Percentiles rank a stretch among this genome's conserved stretches.
Conservation (phyloP, 92 coral and sea anemone genomes). For the Bergia sp. region DNA sequence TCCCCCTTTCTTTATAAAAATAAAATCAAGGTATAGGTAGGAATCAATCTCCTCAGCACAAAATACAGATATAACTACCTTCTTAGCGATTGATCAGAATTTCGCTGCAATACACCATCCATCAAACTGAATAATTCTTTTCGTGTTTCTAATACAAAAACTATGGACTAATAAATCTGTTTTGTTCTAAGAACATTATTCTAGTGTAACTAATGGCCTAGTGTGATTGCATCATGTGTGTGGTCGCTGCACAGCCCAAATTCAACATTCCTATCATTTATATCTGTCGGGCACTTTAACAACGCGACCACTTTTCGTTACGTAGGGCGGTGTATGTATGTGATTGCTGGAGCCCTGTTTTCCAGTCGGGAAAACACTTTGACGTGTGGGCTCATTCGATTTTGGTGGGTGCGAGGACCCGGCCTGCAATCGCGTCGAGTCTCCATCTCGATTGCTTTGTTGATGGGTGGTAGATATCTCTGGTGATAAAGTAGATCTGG, state of each 20-base stretch:
- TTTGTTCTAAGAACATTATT: constrained; percentile 22
- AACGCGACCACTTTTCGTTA: constrained; percentile 23
- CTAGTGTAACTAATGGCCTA: constrained; percentile 18
- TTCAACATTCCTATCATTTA: constrained; percentile 15
- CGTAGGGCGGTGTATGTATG: constrained; percentile 4
- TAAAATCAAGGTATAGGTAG: constrained; percentile 11
- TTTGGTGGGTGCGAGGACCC: constrained; percentile 22
- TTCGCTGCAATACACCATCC: constrained; percentile 21
- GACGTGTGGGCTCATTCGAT: constrained; percentile 20
- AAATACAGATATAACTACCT: not conserved
- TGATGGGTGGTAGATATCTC: not conserved
- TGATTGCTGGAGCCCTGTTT: constrained; percentile 21
- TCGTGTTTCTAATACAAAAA: constrained; percentile 15
- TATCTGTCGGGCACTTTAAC: constrained; percentile 26
- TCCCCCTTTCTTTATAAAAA: constrained; percentile 18
- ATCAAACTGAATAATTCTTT: constrained; percentile 7
- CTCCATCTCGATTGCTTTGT: not conserved
- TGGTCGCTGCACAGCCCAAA: constrained; percentile 18
- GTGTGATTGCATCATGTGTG: constrained; percentile 23
- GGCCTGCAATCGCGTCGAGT: constrained; percentile 17
- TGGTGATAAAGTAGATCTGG: not conserved
- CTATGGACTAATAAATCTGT: constrained; percentile 8
- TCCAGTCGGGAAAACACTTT: constrained; percentile 22
- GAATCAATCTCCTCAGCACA: not conserved
- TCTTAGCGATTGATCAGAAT: not conserved